These are phyloP conservation scores for Erynnis tages DNA, from an alignment of 2,888 invertebrate species.

Conservation along the genomic window DNA sequence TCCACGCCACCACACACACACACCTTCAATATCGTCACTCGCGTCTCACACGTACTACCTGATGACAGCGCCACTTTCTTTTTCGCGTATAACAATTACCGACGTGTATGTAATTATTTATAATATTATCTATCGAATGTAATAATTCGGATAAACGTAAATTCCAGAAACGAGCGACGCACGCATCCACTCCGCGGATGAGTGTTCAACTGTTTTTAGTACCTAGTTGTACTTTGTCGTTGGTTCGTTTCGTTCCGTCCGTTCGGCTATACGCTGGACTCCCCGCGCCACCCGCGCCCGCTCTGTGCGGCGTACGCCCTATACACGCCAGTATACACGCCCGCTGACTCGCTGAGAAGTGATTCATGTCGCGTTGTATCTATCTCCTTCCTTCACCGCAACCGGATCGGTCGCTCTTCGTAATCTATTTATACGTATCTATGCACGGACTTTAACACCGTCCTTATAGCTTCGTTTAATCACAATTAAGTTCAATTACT, in stretches of 20 bases:
- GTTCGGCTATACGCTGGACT: slow-evolving; percentile 54
- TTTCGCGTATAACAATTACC: slow-evolving; percentile 47
- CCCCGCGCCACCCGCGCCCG: slow-evolving; percentile 57
- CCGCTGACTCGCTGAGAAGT: slow-evolving; percentile 78
- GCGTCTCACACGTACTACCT: slow-evolving; percentile 50
- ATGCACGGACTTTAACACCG: slow-evolving; percentile 73
- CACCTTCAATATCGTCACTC: slow-evolving; percentile 71
- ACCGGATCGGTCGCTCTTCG: slow-evolving; percentile 80
- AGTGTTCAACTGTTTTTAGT: slow-evolving; percentile 74
- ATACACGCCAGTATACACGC: too few relatives aligned
- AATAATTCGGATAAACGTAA: slow-evolving; percentile 45
- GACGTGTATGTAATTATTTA: slow-evolving; percentile 47
- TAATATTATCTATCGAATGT: slow-evolving; percentile 51
- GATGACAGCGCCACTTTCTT: slow-evolving; percentile 42
- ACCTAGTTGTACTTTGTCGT: slow-evolving; percentile 67
- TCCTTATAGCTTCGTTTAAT: slow-evolving; percentile 44
- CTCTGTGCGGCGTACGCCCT: slow-evolving; percentile 65
- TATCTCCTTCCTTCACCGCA: slow-evolving; percentile 80
- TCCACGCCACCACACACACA: slow-evolving; percentile 74
- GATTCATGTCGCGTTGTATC: slow-evolving; percentile 81
- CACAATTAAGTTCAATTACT: slow-evolving; percentile 31
- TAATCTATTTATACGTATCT: slow-evolving; percentile 79
- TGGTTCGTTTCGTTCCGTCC: slow-evolving; percentile 69
- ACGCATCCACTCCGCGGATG: slow-evolving; percentile 68
- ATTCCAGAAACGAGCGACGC: slow-evolving; percentile 53